Base-by-base conservation (phyloP, 2,113 vertebrate genomes). In the Cephalopterus ornatus region DNA sequence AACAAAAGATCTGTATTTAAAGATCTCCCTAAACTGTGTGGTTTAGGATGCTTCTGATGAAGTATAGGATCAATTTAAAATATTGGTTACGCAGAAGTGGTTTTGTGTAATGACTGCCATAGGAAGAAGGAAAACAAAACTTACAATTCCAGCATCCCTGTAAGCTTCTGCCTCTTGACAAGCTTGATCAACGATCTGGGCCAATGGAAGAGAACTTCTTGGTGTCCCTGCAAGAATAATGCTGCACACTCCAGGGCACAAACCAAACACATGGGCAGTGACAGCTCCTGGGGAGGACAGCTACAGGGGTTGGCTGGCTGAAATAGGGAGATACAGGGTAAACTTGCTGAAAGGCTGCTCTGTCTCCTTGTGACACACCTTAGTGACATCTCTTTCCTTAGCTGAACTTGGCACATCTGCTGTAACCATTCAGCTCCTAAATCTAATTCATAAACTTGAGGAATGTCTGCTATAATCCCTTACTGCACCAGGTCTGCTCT, bases 141-240 rank as follows among this genome's bases (percentile, higher is more conserved):
- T 97, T 98, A 99, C 98, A 83, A 99, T 83, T 76, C 98, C 98
- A 44, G 98, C 98, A 39, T 98, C 94, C 18, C 72, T 96, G 93
- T 99, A 99, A 74, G 97, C 67, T n/a, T 97, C 98, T 46, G 98
- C 99, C 91, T 99, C 98, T 76, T 73, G 88, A 92, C 98, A 98
- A 8, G 98, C 98, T 67, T 97, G 95, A 44, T 99, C 98, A 11
- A 90, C 92, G 73, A 99, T 98, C 59, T 98, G 97, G 27, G 97
- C 81, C 93, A 99, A 58, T 13, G 97, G 97, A 84, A 98, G 95
- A 56, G 53, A 95, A 49, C 90, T 95, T 50, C 98, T 91, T 5
- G 99, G 98, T 12, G 98, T 98, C 21, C 99, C 99, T 99, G 94
- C 47, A 89, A 90, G 52, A 90, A 88, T 4, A 86, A 74, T 6